Percentiles rank a stretch among this genome's conserved stretches.
phyloP scores from a whole-genome alignment of 2,113 vertebrate genomes.

The Mirounga angustirostris region DNA sequence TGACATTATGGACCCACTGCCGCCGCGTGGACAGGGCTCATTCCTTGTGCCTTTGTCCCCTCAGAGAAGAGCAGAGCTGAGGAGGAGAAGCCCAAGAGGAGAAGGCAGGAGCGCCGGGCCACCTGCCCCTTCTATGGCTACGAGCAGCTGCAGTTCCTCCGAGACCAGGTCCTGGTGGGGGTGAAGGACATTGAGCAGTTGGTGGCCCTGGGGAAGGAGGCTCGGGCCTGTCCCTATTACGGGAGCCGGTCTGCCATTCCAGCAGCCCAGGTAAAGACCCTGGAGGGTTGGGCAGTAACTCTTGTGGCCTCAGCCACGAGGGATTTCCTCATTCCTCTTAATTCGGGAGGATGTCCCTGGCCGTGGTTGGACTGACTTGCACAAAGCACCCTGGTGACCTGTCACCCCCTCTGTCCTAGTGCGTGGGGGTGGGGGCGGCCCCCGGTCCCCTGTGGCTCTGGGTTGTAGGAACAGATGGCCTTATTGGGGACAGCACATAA shows the following conservation, averaged over 20 bases:
- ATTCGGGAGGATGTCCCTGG: neutral
- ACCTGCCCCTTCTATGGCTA: conserved; percentile 91
- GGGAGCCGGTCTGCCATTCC: conserved; percentile 93
- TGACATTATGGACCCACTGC: accelerated
- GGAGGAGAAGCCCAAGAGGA: conserved; percentile 87
- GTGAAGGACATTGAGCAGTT: conserved; percentile 96
- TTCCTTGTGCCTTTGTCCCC: neutral
- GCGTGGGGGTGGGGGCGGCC: accelerated
- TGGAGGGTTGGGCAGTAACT: neutral
- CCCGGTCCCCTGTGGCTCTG: neutral
- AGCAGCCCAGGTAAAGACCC: conserved; percentile 89
- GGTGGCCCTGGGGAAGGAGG: conserved; percentile 90
- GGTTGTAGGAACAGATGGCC: neutral
- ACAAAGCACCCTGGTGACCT: accelerated
- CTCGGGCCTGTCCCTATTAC: conserved; percentile 95
- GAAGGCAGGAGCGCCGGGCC: conserved; percentile 79
- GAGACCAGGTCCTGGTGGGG: conserved; percentile 91
- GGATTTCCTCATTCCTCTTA: neutral
- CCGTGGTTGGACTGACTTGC: accelerated
- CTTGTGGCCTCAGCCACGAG: neutral
- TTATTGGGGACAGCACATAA: neutral
- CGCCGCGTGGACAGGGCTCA: too few relatives aligned
- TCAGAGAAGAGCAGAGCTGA: conserved; percentile 81
- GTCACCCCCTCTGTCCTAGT: neutral
- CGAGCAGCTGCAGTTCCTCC: conserved; percentile 92